A percentile compares a stretch with the other conserved stretches of the same genome.
These are phyloP conservation scores for Podarcis siculus DNA, from an alignment of 2,797 vertebrate genomes.

Conservation along the genomic window DNA sequence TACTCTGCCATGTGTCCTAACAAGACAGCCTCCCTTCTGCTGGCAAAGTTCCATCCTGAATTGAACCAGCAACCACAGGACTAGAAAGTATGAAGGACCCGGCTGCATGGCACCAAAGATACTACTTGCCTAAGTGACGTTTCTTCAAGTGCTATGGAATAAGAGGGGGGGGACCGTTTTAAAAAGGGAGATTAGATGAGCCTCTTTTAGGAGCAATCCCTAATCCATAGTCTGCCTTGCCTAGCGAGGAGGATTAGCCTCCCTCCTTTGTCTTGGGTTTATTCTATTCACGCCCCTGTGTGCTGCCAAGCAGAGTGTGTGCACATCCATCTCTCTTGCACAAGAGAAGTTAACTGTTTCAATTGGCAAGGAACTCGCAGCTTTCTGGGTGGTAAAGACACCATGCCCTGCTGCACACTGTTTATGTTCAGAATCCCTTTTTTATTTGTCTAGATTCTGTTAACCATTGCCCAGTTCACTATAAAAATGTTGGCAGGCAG, in stretches of 20 bases:
- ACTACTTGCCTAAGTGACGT: background rate
- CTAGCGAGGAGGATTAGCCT: background rate
- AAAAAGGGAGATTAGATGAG: background rate
- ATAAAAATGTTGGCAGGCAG: constrained; percentile 32
- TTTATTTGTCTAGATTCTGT: constrained; percentile 12
- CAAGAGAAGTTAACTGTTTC: constrained; percentile 18
- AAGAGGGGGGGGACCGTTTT: background rate
- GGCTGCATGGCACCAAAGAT: background rate
- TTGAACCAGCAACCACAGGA: background rate
- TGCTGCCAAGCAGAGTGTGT: constrained; percentile 1
- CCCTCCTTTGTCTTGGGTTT: background rate
- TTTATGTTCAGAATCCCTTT: background rate
- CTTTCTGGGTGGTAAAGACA: constrained; percentile 5
- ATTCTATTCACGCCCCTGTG: background rate
- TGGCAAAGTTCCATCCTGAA: background rate
- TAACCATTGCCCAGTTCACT: background rate
- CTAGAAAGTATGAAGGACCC: too few species aligned
- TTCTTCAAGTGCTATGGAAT: background rate
- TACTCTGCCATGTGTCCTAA: too few species aligned
- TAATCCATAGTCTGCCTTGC: background rate
- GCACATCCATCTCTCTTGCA: background rate
- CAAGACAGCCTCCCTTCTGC: too few species aligned
- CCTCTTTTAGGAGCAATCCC: background rate
- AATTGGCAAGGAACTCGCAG: background rate
- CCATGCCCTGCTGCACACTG: background rate